These are phyloP conservation scores for Phoxinus phoxinus DNA, from an alignment of 2,113 vertebrate genomes.

Conservation along the genomic window DNA sequence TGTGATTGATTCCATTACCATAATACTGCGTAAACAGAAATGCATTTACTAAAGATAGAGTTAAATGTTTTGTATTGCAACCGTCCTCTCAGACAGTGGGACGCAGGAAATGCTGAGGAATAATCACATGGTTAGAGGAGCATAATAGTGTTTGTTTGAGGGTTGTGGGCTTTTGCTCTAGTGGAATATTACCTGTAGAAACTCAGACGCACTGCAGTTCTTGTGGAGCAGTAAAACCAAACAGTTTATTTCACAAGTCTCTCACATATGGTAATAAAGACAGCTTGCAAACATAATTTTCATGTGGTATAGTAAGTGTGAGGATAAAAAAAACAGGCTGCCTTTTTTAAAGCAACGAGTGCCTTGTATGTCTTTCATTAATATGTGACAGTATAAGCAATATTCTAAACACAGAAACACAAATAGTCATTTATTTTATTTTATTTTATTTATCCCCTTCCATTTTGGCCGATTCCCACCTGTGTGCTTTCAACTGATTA, in stretches of 20 bases:
- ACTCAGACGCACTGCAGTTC: neutral
- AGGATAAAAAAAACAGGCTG: neutral
- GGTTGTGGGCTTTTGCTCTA: conserved; percentile 20
- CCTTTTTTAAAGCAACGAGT: neutral
- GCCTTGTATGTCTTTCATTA: neutral
- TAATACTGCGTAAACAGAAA: conserved; percentile 53
- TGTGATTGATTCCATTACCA: conserved; percentile 56
- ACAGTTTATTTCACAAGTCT: conserved; percentile 1
- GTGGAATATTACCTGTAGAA: neutral
- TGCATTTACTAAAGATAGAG: conserved; percentile 52
- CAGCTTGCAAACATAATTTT: too few species aligned
- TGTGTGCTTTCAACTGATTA: too few species aligned
- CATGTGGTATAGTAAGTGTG: neutral
- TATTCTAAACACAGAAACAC: neutral
- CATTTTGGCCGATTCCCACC: too few species aligned
- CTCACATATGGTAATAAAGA: neutral
- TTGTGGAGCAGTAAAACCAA: neutral
- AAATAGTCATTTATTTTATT: too few species aligned
- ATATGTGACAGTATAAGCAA: neutral
- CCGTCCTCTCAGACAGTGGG: conserved; percentile 36
- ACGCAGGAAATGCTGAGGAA: conserved; percentile 20
- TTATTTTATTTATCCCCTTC: too few species aligned
- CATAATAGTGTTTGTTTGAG: conserved; percentile 17
- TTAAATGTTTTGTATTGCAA: conserved; percentile 52
- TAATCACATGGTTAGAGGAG: conserved; percentile 24